Evolutionary conservation across 2,113 vertebrate genomes (phyloP).

Genomic region (Seriola quinqueradiata): DNA sequence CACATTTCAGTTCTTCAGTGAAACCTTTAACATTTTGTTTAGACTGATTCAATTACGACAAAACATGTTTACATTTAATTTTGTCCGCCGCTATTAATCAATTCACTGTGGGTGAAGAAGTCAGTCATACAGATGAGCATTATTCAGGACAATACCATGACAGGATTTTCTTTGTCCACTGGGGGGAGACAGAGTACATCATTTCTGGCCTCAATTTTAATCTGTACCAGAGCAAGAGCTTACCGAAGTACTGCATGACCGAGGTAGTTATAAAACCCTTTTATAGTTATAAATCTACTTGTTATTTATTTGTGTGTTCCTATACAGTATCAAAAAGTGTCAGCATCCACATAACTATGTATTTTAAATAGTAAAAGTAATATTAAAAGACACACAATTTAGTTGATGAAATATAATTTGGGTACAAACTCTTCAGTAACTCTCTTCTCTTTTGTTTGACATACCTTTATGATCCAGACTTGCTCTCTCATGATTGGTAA

Average conservation of each 20-base stretch:
- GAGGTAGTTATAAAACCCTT: not conserved
- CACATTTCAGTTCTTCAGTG: not conserved
- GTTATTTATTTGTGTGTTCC: not conserved
- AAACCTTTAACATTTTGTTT: not conserved
- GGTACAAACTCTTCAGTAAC: not conserved
- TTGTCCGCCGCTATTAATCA: not conserved
- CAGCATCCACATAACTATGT: not conserved
- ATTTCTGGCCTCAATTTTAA: slow-evolving; percentile 38
- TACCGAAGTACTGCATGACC: slow-evolving; percentile 1
- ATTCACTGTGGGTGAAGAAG: not conserved
- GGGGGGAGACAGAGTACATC: slow-evolving; percentile 83
- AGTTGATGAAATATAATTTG: not conserved
- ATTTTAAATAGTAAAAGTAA: not conserved
- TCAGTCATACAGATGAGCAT: slow-evolving; percentile 1
- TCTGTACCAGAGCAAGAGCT: not conserved
- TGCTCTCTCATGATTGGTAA: not conserved
- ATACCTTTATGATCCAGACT: not conserved
- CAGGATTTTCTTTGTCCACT: slow-evolving; percentile 52
- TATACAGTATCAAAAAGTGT: not conserved
- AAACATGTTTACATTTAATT: not conserved
- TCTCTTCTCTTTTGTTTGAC: not conserved
- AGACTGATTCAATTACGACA: not conserved
- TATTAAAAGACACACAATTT: not conserved
- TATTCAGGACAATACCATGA: not conserved
- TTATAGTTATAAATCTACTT: not conserved